These are phyloP conservation scores for Morelia viridis DNA, from an alignment of 2,797 vertebrate genomes.

Conservation along the genomic window DNA sequence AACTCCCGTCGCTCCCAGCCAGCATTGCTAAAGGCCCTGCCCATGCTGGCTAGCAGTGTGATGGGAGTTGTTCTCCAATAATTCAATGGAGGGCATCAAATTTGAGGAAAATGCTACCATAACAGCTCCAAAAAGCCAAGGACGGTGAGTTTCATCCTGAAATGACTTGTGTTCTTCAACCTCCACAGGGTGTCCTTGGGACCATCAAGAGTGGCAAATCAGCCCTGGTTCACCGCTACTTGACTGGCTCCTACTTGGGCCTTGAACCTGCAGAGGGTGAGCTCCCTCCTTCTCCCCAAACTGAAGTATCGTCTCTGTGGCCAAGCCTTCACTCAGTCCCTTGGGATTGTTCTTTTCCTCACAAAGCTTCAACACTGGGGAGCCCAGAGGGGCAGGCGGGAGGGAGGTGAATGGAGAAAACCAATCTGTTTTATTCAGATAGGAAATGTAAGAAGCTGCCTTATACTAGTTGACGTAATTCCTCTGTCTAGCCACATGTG, in stretches of 20 bases:
- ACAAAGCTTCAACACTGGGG: background rate
- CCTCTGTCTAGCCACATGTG: background rate
- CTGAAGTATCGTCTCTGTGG: background rate
- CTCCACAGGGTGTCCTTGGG: slow-evolving; percentile 86
- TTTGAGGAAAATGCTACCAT: background rate
- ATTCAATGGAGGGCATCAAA: background rate
- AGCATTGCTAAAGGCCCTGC: background rate
- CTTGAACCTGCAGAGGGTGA: slow-evolving; percentile 89
- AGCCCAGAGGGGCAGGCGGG: background rate
- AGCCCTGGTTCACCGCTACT: slow-evolving; percentile 91
- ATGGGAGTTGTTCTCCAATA: background rate
- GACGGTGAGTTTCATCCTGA: background rate
- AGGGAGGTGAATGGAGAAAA: background rate
- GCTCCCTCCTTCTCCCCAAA: slow-evolving; percentile 8
- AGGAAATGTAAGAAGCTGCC: background rate
- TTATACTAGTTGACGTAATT: background rate
- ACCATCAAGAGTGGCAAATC: slow-evolving; percentile 89
- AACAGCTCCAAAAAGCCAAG: background rate
- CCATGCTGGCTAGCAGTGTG: background rate
- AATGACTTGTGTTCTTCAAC: slow-evolving; percentile 9
- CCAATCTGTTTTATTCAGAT: background rate
- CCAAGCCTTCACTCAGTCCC: background rate
- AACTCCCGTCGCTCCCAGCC: background rate
- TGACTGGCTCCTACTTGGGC: slow-evolving; percentile 88
- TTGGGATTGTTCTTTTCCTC: background rate